Evolutionary conservation across 2,888 invertebrate genomes (phyloP).

Genomic region (Invenusta paracnida): DNA sequence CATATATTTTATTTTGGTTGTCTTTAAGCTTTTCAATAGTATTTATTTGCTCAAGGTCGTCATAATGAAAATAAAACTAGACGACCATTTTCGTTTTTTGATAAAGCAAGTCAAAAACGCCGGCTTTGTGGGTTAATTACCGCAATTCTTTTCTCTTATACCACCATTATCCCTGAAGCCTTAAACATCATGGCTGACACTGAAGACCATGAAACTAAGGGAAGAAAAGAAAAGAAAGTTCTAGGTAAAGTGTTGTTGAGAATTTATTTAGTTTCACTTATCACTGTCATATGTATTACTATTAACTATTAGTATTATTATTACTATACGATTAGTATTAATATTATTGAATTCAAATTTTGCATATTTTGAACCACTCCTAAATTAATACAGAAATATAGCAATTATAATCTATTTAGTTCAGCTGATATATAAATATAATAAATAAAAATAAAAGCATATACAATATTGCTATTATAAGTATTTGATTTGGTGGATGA

Average conservation of each 20-base stretch:
- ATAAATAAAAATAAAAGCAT: too few species aligned
- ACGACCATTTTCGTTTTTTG: background rate
- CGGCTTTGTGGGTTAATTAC: background rate
- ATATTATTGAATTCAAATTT: too few species aligned
- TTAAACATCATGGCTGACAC: slow-evolving; percentile 15
- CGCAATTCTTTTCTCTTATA: background rate
- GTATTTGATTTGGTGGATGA: too few species aligned
- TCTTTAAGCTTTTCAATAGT: too few species aligned
- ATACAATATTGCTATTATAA: too few species aligned
- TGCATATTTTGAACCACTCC: too few species aligned
- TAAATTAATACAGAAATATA: too few species aligned
- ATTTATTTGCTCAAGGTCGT: background rate
- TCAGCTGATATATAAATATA: too few species aligned
- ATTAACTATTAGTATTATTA: too few species aligned
- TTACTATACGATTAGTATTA: too few species aligned
- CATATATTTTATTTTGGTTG: too few species aligned
- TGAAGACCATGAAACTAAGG: slow-evolving; percentile 1
- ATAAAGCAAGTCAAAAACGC: background rate
- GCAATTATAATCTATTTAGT: too few species aligned
- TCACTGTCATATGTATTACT: background rate
- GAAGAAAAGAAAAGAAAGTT: slow-evolving; percentile 17
- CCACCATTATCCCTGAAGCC: background rate
- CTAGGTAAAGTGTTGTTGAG: background rate
- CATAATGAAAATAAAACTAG: background rate
- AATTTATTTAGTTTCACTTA: background rate